A percentile compares a stretch with the other conserved stretches of the same genome.
Conservation (phyloP, 1,140 invertebrate species). For the Procambarus clarkii region DNA sequence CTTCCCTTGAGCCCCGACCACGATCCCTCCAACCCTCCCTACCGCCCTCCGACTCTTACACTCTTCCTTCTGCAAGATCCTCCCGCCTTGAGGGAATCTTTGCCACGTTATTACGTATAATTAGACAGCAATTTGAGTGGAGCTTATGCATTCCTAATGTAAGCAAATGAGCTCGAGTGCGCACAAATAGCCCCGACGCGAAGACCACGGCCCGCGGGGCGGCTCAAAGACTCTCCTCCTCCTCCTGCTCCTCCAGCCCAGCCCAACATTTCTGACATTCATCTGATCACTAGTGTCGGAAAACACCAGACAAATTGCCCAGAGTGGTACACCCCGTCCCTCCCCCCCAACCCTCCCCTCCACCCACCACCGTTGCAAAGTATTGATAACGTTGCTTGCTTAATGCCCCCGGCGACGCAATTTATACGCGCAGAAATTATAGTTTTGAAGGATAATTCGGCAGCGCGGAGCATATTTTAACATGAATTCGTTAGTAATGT, state of each 20-base stretch:
- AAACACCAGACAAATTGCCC: background rate
- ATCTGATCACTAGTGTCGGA: background rate
- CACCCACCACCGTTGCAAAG: no score
- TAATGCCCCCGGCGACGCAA: constrained; percentile 19
- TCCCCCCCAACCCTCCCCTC: no score
- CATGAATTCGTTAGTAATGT: constrained; percentile 38
- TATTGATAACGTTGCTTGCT: constrained; percentile 32
- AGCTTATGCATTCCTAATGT: constrained; percentile 67
- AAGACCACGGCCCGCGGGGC: background rate
- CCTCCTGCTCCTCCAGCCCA: no score
- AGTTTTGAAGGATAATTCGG: constrained; percentile 41
- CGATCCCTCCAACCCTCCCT: background rate
- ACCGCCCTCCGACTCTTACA: no score
- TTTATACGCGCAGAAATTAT: constrained; percentile 46
- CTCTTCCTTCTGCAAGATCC: constrained; percentile 33
- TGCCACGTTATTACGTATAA: constrained; percentile 67
- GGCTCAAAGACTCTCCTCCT: background rate
- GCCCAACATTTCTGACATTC: background rate
- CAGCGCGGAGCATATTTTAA: constrained; percentile 37
- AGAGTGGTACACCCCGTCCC: background rate
- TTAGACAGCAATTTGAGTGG: constrained; percentile 68
- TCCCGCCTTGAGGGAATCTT: constrained; percentile 52
- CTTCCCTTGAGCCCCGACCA: constrained; percentile 25
- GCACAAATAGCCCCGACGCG: constrained; percentile 57
- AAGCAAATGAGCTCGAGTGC: constrained; percentile 61